These are phyloP conservation scores for Alexandromys fortis DNA, from an alignment of 2,113 vertebrate species.

Conservation along the genomic window DNA sequence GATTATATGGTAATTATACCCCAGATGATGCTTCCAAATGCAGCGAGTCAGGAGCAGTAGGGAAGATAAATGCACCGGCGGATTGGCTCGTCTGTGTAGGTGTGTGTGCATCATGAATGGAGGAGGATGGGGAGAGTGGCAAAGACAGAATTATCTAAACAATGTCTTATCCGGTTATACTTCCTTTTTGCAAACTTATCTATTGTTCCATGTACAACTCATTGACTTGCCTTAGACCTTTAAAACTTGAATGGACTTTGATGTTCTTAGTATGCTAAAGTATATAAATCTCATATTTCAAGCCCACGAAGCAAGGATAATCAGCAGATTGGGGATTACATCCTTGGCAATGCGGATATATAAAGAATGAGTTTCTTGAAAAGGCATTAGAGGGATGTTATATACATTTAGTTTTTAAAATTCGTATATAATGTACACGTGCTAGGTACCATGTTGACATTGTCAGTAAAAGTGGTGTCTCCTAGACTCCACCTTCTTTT, in stretches of 20 bases:
- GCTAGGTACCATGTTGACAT: neutral
- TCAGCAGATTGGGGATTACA: neutral
- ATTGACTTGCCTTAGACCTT: neutral
- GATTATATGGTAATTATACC: constrained; percentile 51
- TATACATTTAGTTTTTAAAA: neutral
- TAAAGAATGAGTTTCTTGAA: neutral
- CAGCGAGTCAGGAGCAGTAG: neutral
- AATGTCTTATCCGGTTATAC: neutral
- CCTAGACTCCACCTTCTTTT: too few species aligned
- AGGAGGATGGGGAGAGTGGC: neutral
- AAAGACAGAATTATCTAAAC: constrained; percentile 10
- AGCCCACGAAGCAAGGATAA: neutral
- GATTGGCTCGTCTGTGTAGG: neutral
- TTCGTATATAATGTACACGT: neutral
- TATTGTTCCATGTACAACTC: constrained; percentile 12
- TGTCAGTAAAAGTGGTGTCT: neutral
- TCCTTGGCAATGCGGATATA: neutral
- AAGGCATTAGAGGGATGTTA: neutral
- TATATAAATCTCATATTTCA: neutral
- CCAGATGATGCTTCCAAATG: neutral
- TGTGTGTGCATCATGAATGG: neutral
- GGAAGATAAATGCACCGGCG: neutral
- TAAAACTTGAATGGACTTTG: neutral
- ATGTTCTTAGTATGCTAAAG: neutral
- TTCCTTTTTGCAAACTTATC: neutral